A percentile compares a stretch with the other conserved stretches of the same genome.
phyloP scores from a whole-genome alignment of 2,113 vertebrate species.

The Vulpes vulpes region DNA sequence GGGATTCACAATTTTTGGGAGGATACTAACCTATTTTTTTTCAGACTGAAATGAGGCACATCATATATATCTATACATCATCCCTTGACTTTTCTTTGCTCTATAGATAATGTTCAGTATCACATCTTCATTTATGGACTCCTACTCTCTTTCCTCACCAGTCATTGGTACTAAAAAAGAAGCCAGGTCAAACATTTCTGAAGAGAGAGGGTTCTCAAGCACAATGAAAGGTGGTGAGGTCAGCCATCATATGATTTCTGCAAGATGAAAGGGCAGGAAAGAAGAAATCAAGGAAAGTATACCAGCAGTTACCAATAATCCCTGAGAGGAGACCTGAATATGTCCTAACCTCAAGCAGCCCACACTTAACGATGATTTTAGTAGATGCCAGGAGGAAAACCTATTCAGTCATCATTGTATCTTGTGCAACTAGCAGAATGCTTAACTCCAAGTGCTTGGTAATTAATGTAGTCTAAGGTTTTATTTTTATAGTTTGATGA shows the following conservation, averaged over 20 bases:
- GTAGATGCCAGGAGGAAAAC: neutral
- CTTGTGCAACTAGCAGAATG: neutral
- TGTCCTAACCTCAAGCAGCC: neutral
- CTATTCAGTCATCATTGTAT: neutral
- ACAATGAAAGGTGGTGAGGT: neutral
- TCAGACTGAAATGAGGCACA: neutral
- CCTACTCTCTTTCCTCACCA: neutral
- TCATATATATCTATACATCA: neutral
- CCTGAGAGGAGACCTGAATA: neutral
- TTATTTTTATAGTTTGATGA: conserved; percentile 4
- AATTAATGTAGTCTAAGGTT: neutral
- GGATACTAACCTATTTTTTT: neutral
- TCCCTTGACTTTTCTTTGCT: neutral
- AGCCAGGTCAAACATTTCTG: neutral
- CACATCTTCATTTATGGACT: neutral
- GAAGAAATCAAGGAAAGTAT: neutral
- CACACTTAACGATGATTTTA: neutral
- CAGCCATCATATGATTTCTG: neutral
- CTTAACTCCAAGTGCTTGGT: neutral
- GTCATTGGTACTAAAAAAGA: neutral
- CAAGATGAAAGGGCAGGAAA: neutral
- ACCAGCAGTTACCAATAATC: neutral
- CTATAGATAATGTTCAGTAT: neutral
- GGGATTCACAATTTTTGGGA: neutral
- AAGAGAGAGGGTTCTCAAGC: neutral